Evolutionary conservation across 1,140 invertebrate genomes (phyloP), one percentile per base, ranked within the genome.

Genomic region (Leptinotarsa lineolata): DNA sequence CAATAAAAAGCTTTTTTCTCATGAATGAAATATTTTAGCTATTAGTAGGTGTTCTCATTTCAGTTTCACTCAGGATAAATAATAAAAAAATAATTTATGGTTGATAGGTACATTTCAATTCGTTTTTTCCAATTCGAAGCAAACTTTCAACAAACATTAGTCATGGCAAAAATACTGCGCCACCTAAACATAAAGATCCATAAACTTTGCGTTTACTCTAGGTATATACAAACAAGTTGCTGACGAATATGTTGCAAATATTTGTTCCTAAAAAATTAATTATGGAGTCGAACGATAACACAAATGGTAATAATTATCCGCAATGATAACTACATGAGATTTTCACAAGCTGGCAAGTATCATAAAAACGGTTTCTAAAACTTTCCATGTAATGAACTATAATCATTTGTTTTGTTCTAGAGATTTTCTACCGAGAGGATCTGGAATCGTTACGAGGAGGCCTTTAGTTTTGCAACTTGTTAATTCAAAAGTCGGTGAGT

Each of bases 381-480:
- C 48, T 54, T 54, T 54, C 16, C 48, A 66, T 16, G 64, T 66
- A 63, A 24, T 66, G 5, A 12, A 39, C 12, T 18, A 13, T 44
- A 65, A 72, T 48, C 65, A 68, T 54, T 18, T 68, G 45, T 39
- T 85, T 82, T 83, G 84, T 89, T 89, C 39, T 85, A 97, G 96
- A 86, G 97, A 98, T 87, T 98, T 98, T 85, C 88, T 98, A 79
- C 97, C 97, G 67, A 89, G 97, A 86, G 97, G 97, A 72, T 96
- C 94, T 74, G 98, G 98, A 66, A 99, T 99, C 84, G 98, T 99
- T 12, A 99, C 98, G 21, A 90, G 98, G 80, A 89, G 98, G 84
- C 98, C 98, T n/a, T 88, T 99, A 69, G 97, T 99, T 85, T 88
- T 99, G 79, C 98, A 99, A 85, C 89, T 99, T 63, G 97, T 99